Percentiles rank a stretch among this genome's conserved stretches.
Conservation (phyloP, 2,797 vertebrate genomes). For the Sparus aurata region DNA sequence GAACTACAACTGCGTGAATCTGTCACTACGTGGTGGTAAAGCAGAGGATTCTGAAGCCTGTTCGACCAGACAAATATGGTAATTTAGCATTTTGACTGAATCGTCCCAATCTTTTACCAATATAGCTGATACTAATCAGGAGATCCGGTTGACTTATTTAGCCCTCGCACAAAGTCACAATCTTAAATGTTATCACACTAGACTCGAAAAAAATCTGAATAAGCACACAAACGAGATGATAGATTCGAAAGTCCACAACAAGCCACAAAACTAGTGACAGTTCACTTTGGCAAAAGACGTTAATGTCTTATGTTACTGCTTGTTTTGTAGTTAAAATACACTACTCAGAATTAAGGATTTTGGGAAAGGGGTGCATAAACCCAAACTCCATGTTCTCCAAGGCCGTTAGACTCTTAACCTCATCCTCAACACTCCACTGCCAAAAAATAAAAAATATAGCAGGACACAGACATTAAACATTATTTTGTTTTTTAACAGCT, state of each 20-base stretch:
- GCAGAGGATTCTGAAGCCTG: too few species aligned
- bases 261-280: neutral
- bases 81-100: neutral
- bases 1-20: neutral
- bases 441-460: too few species aligned
- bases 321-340: neutral
- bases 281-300: neutral
- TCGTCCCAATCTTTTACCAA: neutral
- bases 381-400: too few species aligned
- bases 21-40: neutral
- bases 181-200: neutral
- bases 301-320: neutral
- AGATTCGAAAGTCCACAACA: neutral
- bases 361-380: too few species aligned
- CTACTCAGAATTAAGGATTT: too few species aligned
- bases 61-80: neutral
- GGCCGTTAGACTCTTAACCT: too few species aligned
- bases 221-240: neutral
- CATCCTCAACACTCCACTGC: too few species aligned
- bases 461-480: too few species aligned
- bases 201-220: neutral
- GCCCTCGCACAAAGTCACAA: neutral
- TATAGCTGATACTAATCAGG: neutral
- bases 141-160: neutral
- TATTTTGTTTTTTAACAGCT: neutral